phyloP scores from a whole-genome alignment of 2,113 vertebrate genomes.

The Andinoacara biseriatus region DNA sequence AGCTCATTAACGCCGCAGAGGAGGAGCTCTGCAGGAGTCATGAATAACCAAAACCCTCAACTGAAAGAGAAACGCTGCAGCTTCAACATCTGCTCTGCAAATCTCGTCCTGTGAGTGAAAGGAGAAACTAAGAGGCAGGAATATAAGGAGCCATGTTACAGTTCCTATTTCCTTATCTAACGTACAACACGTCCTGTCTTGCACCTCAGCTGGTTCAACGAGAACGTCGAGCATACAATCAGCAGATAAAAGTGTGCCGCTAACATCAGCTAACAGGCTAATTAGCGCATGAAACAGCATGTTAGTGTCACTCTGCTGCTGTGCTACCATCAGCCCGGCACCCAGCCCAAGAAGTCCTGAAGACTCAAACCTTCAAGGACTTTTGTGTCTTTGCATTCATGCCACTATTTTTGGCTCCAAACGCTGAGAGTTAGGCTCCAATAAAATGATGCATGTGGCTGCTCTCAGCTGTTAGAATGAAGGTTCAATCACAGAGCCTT shows the following conservation, averaged over 20 bases:
- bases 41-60: background rate
- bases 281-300: background rate
- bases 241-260: background rate
- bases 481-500: too few species aligned
- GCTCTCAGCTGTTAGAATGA: too few species aligned
- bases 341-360: background rate
- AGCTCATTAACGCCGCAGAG: background rate
- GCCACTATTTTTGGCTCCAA: too few species aligned
- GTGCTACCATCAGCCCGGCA: too few species aligned
- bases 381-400: too few species aligned
- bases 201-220: conserved; percentile 3
- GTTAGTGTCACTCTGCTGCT: background rate
- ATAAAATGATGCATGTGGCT: too few species aligned
- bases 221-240: background rate
- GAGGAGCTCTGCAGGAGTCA: background rate
- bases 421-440: too few species aligned
- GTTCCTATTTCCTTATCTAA: background rate
- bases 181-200: background rate
- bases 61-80: background rate
- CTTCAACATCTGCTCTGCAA: background rate
- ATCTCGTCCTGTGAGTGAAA: background rate
- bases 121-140: background rate
- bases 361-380: background rate
- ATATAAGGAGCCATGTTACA: background rate
- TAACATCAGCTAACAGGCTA: background rate